phyloP scores from a whole-genome alignment of 1,140 invertebrate genomes.

The Solen grandis region DNA sequence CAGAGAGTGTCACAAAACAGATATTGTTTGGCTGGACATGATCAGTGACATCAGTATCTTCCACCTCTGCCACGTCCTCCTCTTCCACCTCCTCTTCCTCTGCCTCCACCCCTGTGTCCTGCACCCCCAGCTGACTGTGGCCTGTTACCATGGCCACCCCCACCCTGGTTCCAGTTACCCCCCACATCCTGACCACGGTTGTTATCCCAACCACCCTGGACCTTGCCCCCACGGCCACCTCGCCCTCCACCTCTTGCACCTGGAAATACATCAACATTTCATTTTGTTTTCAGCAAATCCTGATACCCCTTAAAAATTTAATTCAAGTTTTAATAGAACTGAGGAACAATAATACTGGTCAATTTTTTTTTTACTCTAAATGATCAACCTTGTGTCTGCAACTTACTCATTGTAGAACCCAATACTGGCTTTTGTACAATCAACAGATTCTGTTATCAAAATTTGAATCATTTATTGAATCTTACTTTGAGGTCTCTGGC shows the following conservation, averaged over 20 bases:
- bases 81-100: slow-evolving; percentile 67
- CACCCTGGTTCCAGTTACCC: slow-evolving; percentile 57
- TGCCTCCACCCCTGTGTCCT: slow-evolving; percentile 72
- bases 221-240: slow-evolving; percentile 65
- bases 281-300: too few relatives aligned
- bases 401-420: neutral
- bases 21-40: too few relatives aligned
- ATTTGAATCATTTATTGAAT: too few relatives aligned
- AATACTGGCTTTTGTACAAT: too few relatives aligned
- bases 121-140: slow-evolving; percentile 56
- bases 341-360: neutral
- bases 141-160: slow-evolving; percentile 57
- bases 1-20: too few relatives aligned
- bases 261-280: too few relatives aligned
- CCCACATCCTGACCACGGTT: slow-evolving; percentile 38
- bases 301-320: too few relatives aligned
- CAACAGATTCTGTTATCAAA: too few relatives aligned
- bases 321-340: neutral
- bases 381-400: neutral
- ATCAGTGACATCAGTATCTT: too few relatives aligned
- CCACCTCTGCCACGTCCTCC: slow-evolving; percentile 54
- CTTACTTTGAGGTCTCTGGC: slow-evolving; percentile 69
- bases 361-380: neutral
- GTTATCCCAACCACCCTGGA: slow-evolving; percentile 64
- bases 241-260: slow-evolving; percentile 54